Evolutionary conservation across 2,797 vertebrate species (phyloP).

Genomic region (Molothrus aeneus): DNA sequence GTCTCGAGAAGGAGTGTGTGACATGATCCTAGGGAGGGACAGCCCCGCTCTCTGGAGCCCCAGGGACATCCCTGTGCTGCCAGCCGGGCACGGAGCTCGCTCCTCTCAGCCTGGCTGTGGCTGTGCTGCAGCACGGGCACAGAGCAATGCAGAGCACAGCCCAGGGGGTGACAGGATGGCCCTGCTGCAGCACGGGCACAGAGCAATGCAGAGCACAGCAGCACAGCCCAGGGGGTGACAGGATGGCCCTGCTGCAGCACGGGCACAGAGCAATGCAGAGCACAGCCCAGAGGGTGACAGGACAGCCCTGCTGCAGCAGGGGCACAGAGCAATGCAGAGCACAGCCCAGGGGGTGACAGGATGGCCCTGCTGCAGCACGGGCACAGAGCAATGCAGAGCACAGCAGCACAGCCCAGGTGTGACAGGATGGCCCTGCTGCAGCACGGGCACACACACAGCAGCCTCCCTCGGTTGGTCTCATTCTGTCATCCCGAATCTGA

Average conservation of each 20-base stretch:
- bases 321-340: no score
- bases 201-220: neutral
- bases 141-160: neutral
- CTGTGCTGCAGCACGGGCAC: neutral
- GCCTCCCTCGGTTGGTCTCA: neutral
- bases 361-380: neutral
- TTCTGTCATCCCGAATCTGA: constrained; percentile 37
- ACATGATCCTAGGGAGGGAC: neutral
- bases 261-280: no score
- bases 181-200: neutral
- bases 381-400: neutral
- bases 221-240: neutral
- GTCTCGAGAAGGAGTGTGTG: neutral
- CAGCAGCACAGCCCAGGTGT: no score
- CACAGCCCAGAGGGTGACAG: no score
- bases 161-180: neutral
- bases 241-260: neutral
- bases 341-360: no score
- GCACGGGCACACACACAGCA: neutral
- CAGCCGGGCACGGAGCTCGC: neutral
- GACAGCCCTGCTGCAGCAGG: no score
- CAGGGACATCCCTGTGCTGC: fast-evolving
- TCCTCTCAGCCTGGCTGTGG: neutral
- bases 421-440: neutral
- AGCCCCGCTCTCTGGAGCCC: neutral